Evolutionary conservation across 2,888 invertebrate genomes (phyloP).

Genomic region (Spisula subtruncata): DNA sequence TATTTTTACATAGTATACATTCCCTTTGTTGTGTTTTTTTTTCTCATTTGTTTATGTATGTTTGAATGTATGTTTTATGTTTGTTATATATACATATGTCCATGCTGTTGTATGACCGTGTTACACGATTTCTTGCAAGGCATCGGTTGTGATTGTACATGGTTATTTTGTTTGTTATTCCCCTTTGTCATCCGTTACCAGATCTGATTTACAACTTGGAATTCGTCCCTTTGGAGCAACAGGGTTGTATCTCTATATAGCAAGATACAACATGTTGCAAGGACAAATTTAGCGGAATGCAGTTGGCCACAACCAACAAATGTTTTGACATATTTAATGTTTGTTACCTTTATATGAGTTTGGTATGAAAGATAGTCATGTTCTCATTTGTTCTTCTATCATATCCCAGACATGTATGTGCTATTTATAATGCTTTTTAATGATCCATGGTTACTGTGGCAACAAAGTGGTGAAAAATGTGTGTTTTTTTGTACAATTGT

Average conservation of each 20-base stretch:
- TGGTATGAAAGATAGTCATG: background rate
- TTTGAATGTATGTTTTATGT: background rate
- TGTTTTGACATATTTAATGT: too few species aligned
- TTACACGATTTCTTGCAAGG: background rate
- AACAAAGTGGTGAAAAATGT: constrained; percentile 5
- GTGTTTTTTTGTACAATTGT: background rate
- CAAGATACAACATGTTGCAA: too few species aligned
- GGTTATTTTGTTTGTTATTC: too few species aligned
- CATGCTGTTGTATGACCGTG: background rate
- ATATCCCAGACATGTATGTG: constrained; percentile 25
- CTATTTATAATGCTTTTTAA: background rate
- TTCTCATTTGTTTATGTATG: background rate
- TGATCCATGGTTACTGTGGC: background rate
- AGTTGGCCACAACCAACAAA: too few species aligned
- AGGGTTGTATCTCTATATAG: too few species aligned
- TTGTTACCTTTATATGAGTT: background rate
- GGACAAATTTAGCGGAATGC: too few species aligned
- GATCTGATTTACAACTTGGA: background rate
- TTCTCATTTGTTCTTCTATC: background rate
- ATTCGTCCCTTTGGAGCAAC: too few species aligned
- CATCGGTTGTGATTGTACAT: background rate
- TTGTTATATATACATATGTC: background rate
- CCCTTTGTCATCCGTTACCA: too few species aligned
- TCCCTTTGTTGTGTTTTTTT: background rate
- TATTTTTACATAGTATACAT: constrained; percentile 15